Base-by-base conservation (phyloP, 2,797 vertebrate species). In the Esox lucius region DNA sequence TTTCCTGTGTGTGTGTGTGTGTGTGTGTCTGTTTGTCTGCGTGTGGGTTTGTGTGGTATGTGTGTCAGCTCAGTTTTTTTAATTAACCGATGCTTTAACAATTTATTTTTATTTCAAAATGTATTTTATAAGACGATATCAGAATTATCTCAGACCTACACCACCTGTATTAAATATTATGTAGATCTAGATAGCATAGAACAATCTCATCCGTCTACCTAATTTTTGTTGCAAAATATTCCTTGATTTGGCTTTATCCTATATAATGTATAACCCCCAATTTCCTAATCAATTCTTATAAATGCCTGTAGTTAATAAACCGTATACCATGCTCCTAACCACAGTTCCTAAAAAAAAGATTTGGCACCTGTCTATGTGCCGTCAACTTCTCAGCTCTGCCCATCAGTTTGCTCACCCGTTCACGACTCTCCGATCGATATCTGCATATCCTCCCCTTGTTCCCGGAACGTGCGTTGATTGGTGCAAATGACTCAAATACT, bases 401-500 rank as follows among this genome's bases (percentile, higher is more conserved):
- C 33, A 70, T 65, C 59, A 42, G n/a, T 33, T 56, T 16, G 15
- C 28, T 71, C 17, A 19, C 31, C 17, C 0, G 17, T 13, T 59
- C n/a, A 59, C 16, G 17, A 49, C 8, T 31, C 17, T 33, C 5
- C 17, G 56, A 85, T 80, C 70, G 75, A 79, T 76, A 85, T 83
- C 51, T 80, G 16, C 22, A 53, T 22, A 69, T 79, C 89, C 87
- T 85, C 84, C 84, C 86, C 81, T 81, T 75, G 76, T 80, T 74
- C 80, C 74, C 83, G 73, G 80, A 90, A 80, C 2, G 78, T 0
- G 76, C 75, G 70, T 69, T 68, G 78, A 93, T 90, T 91, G 89
- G 91, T 80, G 79, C 88, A 75, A 31, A 66, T 73, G 51, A 80
- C 68, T 46, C 69, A 73, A 61, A 39, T 65, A 56, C 80, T 35